A percentile compares a stretch with the other conserved stretches of the same genome.
Conservation (phyloP, 37 sponge, comb jelly and placozoan species). For the Agelas oroides region DNA sequence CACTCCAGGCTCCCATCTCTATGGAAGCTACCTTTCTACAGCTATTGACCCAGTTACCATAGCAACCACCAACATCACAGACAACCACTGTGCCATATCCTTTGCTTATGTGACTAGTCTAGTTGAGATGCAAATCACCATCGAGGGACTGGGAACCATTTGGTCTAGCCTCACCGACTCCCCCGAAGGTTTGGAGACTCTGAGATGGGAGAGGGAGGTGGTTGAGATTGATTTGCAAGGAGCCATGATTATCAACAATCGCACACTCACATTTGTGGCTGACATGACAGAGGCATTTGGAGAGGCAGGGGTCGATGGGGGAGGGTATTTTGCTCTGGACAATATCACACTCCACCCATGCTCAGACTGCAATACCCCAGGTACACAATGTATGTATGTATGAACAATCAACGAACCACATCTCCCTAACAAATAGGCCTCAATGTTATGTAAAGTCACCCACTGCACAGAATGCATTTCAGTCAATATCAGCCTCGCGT, state of each 20-base stretch:
- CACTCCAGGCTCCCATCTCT: conserved; percentile 19
- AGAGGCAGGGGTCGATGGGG: not conserved
- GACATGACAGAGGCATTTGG: not conserved
- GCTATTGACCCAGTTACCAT: not conserved
- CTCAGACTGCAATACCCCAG: conserved; percentile 51
- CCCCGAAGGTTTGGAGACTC: not conserved
- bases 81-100: conserved; percentile 45
- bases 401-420: no score
- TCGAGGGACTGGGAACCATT: conserved; percentile 21
- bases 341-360: conserved; percentile 63
- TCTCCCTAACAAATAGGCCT: no score
- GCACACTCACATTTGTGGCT: conserved; percentile 18
- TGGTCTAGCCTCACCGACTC: conserved; percentile 9
- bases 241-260: not conserved
- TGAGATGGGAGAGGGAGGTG: conserved; percentile 15
- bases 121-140: not conserved
- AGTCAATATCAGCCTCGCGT: no score
- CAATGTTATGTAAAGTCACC: no score
- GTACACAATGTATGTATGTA: conserved; percentile 18
- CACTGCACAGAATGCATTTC: no score
- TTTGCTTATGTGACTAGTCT: conserved; percentile 11
- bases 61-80: conserved; percentile 33
- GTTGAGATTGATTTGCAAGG: conserved; percentile 33
- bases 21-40: not conserved
- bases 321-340: conserved; percentile 17